Evolutionary conservation across 2,797 vertebrate genomes (phyloP).

Genomic region (Huso huso): DNA sequence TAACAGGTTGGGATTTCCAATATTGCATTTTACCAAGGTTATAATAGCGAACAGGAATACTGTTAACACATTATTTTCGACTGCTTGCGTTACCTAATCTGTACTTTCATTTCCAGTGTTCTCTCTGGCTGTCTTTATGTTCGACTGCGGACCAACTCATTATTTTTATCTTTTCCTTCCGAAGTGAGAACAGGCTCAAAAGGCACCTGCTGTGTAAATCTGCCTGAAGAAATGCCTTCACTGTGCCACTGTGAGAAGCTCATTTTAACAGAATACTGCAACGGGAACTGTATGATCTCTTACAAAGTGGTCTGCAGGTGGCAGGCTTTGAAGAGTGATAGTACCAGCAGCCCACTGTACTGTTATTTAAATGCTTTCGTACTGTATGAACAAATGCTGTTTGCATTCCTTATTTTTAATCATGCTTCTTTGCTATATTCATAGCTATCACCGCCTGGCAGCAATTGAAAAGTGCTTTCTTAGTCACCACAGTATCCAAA

Average conservation of each 20-base stretch:
- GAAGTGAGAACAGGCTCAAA: constrained; percentile 43
- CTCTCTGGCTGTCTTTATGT: constrained; percentile 26
- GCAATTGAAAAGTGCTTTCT: no score
- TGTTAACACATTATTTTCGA: not conserved
- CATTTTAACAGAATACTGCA: not conserved
- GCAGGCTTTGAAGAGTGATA: no score
- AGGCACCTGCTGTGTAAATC: constrained; percentile 21
- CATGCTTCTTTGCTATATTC: no score
- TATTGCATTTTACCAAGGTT: not conserved
- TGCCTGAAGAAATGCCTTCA: not conserved
- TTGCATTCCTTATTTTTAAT: no score
- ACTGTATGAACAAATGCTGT: no score
- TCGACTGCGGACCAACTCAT: constrained; percentile 44
- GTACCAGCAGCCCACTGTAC: no score
- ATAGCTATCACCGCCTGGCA: no score
- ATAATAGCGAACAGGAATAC: not conserved
- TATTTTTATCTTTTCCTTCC: constrained; percentile 45
- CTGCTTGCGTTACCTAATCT: constrained; percentile 19
- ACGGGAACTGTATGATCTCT: no score
- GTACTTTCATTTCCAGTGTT: not conserved
- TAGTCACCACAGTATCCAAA: no score
- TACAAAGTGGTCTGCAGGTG: no score
- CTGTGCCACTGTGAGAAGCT: not conserved
- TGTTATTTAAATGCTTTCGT: no score
- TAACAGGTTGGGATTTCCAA: not conserved